Conservation (phyloP, 2,113 vertebrate species). For the Salvelinus alpinus region DNA sequence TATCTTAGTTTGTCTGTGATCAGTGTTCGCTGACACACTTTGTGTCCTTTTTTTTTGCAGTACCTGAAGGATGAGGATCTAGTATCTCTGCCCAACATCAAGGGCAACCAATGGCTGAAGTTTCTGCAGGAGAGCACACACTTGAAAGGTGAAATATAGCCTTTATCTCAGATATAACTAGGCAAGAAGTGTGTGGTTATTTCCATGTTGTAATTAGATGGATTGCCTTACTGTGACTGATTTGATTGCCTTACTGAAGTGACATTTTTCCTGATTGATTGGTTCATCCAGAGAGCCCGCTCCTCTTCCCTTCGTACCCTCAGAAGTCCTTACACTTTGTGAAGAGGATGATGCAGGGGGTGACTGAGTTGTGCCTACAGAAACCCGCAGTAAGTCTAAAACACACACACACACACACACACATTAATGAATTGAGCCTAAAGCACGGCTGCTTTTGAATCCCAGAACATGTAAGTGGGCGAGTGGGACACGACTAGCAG, state of each 20-base stretch:
- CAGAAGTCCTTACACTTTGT: constrained; percentile 96
- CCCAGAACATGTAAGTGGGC: too few relatives aligned
- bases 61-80: constrained; percentile 97
- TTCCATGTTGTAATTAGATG: not conserved
- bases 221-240: not conserved
- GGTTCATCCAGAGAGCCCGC: constrained; percentile 82
- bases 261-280: not conserved
- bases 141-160: constrained; percentile 81
- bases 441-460: too few relatives aligned
- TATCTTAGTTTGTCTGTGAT: too few relatives aligned
- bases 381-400: constrained; percentile 88
- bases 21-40: not conserved
- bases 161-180: not conserved
- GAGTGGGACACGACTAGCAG: too few relatives aligned
- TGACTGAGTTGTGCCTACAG: constrained; percentile 90
- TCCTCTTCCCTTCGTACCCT: constrained; percentile 93
- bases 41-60: constrained; percentile 64
- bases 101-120: constrained; percentile 95
- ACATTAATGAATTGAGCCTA: too few relatives aligned
- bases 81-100: constrained; percentile 91
- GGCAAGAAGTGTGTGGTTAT: not conserved
- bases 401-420: too few relatives aligned
- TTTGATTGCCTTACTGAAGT: not conserved
- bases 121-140: constrained; percentile 87
- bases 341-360: constrained; percentile 90